These are phyloP conservation scores for Helicolenus hilgendorfi DNA, from an alignment of 2,797 vertebrate species.

Conservation along the genomic window DNA sequence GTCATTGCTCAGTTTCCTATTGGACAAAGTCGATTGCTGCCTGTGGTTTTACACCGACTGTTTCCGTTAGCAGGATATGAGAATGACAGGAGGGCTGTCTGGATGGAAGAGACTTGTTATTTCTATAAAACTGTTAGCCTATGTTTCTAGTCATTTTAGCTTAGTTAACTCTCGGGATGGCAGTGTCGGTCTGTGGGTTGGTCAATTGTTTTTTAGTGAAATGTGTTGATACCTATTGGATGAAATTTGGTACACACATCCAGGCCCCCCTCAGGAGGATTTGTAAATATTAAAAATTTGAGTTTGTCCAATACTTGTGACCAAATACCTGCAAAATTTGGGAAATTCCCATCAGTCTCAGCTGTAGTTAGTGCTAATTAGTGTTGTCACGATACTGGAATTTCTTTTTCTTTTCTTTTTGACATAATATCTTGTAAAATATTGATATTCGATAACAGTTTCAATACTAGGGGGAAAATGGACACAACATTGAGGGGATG, in stretches of 20 bases:
- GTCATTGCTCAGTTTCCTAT: slow-evolving; percentile 17
- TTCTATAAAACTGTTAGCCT: not conserved
- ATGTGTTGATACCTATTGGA: not conserved
- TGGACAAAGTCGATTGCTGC: not conserved
- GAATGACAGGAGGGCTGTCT: not conserved
- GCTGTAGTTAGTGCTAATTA: not conserved
- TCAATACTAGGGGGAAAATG: too few relatives aligned
- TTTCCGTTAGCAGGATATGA: not conserved
- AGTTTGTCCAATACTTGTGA: not conserved
- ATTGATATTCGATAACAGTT: too few relatives aligned
- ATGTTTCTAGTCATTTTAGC: not conserved
- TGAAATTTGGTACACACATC: not conserved
- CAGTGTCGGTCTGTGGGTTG: not conserved
- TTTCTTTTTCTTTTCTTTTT: too few relatives aligned
- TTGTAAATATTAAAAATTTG: not conserved
- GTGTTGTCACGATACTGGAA: too few relatives aligned
- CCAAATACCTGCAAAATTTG: not conserved
- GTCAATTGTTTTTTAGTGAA: not conserved
- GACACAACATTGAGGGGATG: too few relatives aligned
- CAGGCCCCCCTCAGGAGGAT: not conserved
- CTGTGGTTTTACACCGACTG: slow-evolving; percentile 4
- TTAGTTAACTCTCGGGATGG: not conserved
- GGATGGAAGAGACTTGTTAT: not conserved
- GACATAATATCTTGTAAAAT: too few relatives aligned
- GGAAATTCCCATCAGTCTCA: not conserved